Evolutionary conservation across 1,140 invertebrate genomes (phyloP).

Genomic region (Trinorchestia longiramus): DNA sequence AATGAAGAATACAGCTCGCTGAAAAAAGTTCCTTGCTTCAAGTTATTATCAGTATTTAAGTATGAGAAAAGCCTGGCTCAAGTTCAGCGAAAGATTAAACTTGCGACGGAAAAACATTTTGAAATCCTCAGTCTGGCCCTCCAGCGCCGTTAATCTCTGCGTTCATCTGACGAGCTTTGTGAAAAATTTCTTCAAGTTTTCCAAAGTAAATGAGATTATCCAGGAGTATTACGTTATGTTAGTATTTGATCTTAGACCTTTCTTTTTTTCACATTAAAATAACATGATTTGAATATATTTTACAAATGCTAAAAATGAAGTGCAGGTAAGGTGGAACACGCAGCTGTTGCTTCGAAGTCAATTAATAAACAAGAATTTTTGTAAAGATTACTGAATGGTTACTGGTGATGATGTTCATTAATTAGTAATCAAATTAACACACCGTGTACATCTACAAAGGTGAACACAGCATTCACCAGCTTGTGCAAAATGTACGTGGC

Average conservation of each 20-base stretch:
- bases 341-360: neutral
- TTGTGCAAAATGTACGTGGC: neutral
- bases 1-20: neutral
- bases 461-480: neutral
- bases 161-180: neutral
- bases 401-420: neutral
- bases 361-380: neutral
- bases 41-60: constrained; percentile 36
- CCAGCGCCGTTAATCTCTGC: neutral
- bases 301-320: neutral
- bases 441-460: neutral
- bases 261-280: neutral
- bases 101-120: neutral
- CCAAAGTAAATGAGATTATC: neutral
- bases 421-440: neutral
- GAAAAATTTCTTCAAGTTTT: neutral
- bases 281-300: neutral
- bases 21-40: neutral
- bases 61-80: neutral
- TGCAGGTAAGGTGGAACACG: neutral
- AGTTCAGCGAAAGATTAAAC: constrained; percentile 16
- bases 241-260: neutral
- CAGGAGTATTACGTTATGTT: neutral
- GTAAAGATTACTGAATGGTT: neutral
- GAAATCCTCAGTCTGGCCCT: neutral